These are phyloP conservation scores for Apostichopus parvimensis DNA, from an alignment of 35 echinoderm and acorn worm species.

Conservation along the genomic window DNA sequence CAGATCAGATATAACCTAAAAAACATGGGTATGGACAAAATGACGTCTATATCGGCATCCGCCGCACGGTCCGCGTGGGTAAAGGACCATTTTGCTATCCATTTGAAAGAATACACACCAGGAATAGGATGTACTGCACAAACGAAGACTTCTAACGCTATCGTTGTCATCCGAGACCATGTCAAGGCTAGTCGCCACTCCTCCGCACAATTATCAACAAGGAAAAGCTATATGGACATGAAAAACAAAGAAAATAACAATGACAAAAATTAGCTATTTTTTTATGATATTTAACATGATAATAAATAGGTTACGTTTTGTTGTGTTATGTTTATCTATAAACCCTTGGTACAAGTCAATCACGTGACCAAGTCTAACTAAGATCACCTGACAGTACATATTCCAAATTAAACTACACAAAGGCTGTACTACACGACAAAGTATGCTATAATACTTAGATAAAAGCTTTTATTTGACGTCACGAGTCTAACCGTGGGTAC, in stretches of 20 bases:
- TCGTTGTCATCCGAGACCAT: conserved; percentile 80
- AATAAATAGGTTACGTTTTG: too few species aligned
- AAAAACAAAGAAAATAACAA: not conserved
- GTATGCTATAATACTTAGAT: too few species aligned
- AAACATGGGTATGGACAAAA: conserved; percentile 99
- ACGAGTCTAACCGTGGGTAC: too few species aligned
- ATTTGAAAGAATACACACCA: conserved; percentile 83
- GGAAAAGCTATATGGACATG: conserved; percentile 71
- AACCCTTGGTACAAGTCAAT: not conserved
- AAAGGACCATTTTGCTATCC: conserved; percentile 88
- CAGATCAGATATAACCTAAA: conserved; percentile 95
- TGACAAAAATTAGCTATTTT: not conserved
- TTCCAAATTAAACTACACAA: too few species aligned
- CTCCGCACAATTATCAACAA: conserved; percentile 99
- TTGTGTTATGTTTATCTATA: not conserved
- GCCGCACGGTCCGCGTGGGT: conserved; percentile 73
- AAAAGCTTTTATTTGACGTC: too few species aligned
- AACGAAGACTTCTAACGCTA: conserved; percentile 80
- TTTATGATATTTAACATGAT: not conserved
- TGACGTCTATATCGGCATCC: conserved; percentile 82
- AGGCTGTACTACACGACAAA: too few species aligned
- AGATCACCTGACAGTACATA: too few species aligned
- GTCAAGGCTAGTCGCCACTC: conserved; percentile 98
- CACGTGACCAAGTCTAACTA: not conserved
- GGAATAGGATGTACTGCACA: conserved; percentile 97